Conservation (phyloP, 2,113 vertebrate species). For the Bungarus multicinctus region DNA sequence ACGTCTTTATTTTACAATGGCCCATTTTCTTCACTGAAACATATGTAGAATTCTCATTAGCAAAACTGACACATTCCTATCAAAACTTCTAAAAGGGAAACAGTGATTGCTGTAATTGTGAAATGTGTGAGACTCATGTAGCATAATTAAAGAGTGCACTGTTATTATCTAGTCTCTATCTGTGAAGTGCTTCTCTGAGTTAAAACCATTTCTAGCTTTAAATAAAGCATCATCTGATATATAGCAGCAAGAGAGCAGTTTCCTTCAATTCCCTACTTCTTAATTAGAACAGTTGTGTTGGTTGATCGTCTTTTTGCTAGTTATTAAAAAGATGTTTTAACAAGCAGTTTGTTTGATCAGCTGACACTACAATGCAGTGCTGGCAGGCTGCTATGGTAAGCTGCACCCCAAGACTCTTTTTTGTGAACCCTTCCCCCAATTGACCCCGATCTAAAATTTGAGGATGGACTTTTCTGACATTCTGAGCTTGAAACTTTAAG, state of each 20-base stretch:
- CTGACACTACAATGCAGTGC: background rate
- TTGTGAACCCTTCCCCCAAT: background rate
- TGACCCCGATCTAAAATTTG: background rate
- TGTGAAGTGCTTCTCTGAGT: background rate
- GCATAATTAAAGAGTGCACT: background rate
- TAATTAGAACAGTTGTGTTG: background rate
- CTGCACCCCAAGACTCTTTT: background rate
- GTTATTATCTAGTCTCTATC: background rate
- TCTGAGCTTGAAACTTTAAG: no score
- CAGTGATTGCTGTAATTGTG: background rate
- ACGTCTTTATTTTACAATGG: constrained; percentile 7
- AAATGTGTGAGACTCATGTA: background rate
- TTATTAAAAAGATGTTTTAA: background rate
- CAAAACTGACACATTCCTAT: constrained; percentile 13
- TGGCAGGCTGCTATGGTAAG: background rate
- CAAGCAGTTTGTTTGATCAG: background rate
- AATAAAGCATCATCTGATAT: background rate
- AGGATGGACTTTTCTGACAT: background rate
- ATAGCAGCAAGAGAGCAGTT: background rate
- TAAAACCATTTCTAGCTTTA: background rate
- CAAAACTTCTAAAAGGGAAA: background rate
- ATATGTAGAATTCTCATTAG: background rate
- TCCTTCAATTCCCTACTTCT: background rate
- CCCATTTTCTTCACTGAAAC: constrained; percentile 11
- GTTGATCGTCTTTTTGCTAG: background rate